Percentiles rank a stretch among this genome's conserved stretches.
Evolutionary conservation across 2,113 vertebrate genomes (phyloP).

Genomic region (Phalacrocorax aristotelis): DNA sequence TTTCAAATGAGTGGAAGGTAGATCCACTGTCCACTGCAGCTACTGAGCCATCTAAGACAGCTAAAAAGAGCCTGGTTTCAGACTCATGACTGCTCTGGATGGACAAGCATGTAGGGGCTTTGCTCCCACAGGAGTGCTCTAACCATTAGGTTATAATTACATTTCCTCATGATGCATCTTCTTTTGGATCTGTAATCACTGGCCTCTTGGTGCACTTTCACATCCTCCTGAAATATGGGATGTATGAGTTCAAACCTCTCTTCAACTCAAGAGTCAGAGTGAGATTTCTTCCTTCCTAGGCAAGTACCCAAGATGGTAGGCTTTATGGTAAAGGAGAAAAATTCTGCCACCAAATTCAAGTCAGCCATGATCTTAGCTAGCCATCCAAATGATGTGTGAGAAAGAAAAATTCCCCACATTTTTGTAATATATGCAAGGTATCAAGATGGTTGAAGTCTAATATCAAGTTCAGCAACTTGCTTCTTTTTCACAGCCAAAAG

Average conservation of each 20-base stretch:
- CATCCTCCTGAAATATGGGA: neutral
- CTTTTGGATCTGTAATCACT: neutral
- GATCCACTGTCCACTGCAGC: neutral
- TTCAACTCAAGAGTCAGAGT: neutral
- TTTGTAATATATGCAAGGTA: neutral
- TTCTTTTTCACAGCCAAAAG: neutral
- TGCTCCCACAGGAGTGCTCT: neutral
- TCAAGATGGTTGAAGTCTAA: neutral
- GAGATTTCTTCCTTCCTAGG: neutral
- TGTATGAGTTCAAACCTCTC: neutral
- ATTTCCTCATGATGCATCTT: neutral
- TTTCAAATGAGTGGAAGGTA: neutral
- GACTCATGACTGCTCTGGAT: neutral
- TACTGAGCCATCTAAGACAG: neutral
- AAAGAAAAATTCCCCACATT: rapidly evolving
- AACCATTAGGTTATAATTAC: neutral
- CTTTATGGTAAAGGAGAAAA: neutral
- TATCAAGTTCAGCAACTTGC: neutral
- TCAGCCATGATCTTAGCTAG: neutral
- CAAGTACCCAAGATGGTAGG: neutral
- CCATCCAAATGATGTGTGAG: neutral
- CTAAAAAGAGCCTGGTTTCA: neutral
- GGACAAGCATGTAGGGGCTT: rapidly evolving
- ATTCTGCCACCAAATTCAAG: neutral
- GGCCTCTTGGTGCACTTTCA: neutral